Base-by-base conservation (phyloP, 2,113 vertebrate genomes). In the Oophaga pumilio region DNA sequence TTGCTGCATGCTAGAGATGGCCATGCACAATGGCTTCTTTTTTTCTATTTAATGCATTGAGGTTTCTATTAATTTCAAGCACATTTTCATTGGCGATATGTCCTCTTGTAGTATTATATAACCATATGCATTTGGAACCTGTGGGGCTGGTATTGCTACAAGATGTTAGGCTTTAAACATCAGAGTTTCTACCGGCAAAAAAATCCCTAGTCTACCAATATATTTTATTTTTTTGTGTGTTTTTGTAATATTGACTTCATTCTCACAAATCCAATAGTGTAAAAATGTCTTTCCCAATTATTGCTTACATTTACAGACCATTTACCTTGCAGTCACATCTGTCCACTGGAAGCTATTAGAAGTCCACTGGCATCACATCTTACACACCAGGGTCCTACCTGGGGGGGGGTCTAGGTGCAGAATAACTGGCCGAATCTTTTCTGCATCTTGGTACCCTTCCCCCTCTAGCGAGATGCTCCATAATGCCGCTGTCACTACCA, bases 311-410 rank as follows among this genome's bases (percentile, higher is more conserved):
- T 59, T 33, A 43, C 52, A 43, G 73, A 33, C 57, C 20, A 9
- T 49, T 49, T 85, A 74, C 33, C 33, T 76, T 49, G 26, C 20
- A 57, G 52, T 81, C 64, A 49, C 85, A 87, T 87, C 24, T 87
- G 66, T 82, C 66, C 22, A 60, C 24, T 57, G 52, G 76, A 59
- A 73, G 77, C 77, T 81, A 79, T 64, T 87, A 60, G 43, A 24
- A 81, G 77, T 73, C 85, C 60, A 50, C 18, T 81, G 22, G 7
- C 26, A 87, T 87, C 28, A 73, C 60, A 50, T 87, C 85, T 60
- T 53, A 14, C 26, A 57, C 64, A 80, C 49, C 24, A 66, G 59
- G 8, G 50, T 86, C 49, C 33, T 79, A 49, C 59, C 85, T 69
- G 15, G 50, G 24, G 22, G 24, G 22, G 84, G 52, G 33, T 81